Evolutionary conservation across 35 echinoderm and acorn worm species (phyloP).

Genomic region (Lytechinus variegatus): DNA sequence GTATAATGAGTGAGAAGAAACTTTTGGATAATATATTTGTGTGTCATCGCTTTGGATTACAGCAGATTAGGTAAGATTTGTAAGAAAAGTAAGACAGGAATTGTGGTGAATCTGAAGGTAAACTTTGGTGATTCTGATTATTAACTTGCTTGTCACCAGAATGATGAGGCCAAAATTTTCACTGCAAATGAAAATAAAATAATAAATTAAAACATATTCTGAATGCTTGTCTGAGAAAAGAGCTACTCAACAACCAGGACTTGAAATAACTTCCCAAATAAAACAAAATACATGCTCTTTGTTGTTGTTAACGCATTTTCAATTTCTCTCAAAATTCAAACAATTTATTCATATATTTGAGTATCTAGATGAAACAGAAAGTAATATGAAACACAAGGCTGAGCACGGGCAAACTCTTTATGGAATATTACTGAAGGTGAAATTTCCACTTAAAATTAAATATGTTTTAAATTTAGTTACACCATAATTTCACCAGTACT

Average conservation of each 20-base stretch:
- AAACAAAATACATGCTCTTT: too few species aligned
- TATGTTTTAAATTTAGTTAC: too few species aligned
- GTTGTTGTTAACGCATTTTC: too few species aligned
- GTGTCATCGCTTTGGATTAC: background rate
- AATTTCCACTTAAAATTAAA: too few species aligned
- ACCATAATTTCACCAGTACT: too few species aligned
- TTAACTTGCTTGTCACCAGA: background rate
- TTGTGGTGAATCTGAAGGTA: background rate
- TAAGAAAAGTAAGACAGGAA: background rate
- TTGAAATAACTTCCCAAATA: too few species aligned
- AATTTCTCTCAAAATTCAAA: too few species aligned
- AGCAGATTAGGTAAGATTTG: background rate
- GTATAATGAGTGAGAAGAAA: background rate
- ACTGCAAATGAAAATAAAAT: background rate
- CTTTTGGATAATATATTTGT: background rate
- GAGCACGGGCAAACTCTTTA: too few species aligned
- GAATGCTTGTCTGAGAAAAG: background rate
- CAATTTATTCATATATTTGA: too few species aligned
- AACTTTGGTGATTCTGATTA: background rate
- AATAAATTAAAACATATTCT: background rate
- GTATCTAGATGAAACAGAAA: too few species aligned
- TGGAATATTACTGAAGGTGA: too few species aligned
- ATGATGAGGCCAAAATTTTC: slow-evolving; percentile 1
- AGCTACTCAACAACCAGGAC: background rate
- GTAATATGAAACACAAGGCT: too few species aligned